These are phyloP conservation scores for Ichneumoninae sp. DNA, from an alignment of 2,888 invertebrate genomes.

Conservation along the genomic window DNA sequence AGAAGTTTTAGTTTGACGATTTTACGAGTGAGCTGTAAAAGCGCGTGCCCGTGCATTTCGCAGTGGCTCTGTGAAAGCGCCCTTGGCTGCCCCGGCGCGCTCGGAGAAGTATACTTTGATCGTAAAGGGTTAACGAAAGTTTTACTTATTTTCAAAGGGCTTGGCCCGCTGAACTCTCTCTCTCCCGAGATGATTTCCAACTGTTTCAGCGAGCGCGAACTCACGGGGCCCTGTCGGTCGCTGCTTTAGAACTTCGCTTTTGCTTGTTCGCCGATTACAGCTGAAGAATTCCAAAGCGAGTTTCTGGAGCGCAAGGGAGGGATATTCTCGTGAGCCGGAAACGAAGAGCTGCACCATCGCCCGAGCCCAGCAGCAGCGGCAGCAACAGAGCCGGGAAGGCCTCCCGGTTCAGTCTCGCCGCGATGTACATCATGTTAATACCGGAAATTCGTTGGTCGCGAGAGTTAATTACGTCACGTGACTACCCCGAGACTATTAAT, in stretches of 20 bases:
- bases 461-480: conserved; percentile 79
- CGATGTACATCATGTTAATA: conserved; percentile 69
- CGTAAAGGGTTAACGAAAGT: conserved; percentile 62
- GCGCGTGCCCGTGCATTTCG: conserved; percentile 4
- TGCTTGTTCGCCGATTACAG: conserved; percentile 56
- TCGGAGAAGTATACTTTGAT: conserved; percentile 57
- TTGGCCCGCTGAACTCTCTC: not conserved
- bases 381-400: not conserved
- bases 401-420: conserved; percentile 6
- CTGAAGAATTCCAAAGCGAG: conserved; percentile 48
- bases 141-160: conserved; percentile 49
- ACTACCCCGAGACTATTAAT: conserved; percentile 76
- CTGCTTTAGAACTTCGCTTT: conserved; percentile 23
- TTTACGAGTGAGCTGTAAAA: conserved; percentile 55
- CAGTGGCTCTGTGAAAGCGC: not conserved
- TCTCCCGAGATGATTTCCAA: conserved; percentile 13
- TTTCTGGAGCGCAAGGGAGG: conserved; percentile 30
- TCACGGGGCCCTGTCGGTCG: not conserved
- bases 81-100: not conserved
- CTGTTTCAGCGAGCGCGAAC: conserved; percentile 22
- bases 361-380: not conserved
- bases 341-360: not conserved
- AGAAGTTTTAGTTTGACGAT: conserved; percentile 49
- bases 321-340: conserved; percentile 37
- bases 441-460: conserved; percentile 76